Conservation (phyloP, 2,113 vertebrate species). For the Chamaea fasciata region DNA sequence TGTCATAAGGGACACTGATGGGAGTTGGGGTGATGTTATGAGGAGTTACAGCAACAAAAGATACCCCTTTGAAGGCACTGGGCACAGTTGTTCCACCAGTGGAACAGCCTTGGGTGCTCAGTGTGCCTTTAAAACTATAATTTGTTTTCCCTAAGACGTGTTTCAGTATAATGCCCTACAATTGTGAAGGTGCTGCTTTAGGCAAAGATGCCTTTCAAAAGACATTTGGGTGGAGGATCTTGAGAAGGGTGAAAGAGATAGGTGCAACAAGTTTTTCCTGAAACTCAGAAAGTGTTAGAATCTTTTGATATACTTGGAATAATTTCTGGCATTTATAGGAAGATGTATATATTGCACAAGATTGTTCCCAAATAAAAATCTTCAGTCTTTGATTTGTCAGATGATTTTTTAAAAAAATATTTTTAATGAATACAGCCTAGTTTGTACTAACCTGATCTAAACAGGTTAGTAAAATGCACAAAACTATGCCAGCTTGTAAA, state of each 20-base stretch:
- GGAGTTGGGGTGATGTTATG: background rate
- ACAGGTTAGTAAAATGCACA: background rate
- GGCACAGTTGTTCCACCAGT: background rate
- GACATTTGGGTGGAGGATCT: background rate
- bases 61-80: background rate
- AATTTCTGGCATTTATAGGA: background rate
- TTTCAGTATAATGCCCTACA: background rate
- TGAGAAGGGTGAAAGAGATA: background rate
- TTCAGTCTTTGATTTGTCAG: background rate
- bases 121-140: background rate
- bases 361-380: slow-evolving; percentile 28
- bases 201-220: background rate
- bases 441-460: background rate
- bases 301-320: background rate
- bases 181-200: background rate
- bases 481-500: background rate
- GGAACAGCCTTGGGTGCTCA: background rate
- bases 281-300: background rate
- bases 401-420: background rate
- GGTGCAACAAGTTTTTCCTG: background rate
- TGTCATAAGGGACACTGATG: background rate
- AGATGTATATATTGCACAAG: background rate
- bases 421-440: background rate
- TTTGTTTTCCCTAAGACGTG: background rate
- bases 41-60: background rate